Conservation (phyloP, 2,888 invertebrate genomes). For the Rugalucina vietnamica region DNA sequence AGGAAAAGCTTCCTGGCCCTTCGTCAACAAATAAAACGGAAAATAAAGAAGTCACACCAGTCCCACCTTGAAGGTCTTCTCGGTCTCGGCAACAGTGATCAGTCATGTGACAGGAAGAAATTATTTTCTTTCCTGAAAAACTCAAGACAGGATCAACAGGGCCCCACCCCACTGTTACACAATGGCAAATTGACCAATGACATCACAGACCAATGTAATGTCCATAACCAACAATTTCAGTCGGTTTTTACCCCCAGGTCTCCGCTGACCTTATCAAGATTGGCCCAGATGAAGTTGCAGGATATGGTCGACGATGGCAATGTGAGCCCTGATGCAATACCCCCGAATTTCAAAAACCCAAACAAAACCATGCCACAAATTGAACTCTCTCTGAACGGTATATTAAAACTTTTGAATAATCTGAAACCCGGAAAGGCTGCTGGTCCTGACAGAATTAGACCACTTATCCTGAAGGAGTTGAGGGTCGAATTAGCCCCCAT, state of each 20-base stretch:
- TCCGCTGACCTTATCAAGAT: not conserved
- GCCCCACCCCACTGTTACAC: not conserved
- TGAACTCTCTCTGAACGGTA: too few species aligned
- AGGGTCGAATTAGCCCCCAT: too few species aligned
- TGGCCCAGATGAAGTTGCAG: not conserved
- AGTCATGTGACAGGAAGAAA: not conserved
- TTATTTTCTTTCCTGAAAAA: not conserved
- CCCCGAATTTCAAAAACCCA: not conserved
- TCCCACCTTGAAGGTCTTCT: not conserved
- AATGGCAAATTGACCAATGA: not conserved
- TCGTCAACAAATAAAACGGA: not conserved
- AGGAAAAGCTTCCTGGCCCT: not conserved
- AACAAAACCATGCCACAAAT: too few species aligned
- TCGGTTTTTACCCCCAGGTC: not conserved
- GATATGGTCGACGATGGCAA: not conserved
- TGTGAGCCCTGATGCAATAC: not conserved
- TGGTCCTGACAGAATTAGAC: too few species aligned
- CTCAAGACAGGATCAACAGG: not conserved
- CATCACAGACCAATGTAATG: not conserved
- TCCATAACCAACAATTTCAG: not conserved
- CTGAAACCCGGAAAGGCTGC: too few species aligned
- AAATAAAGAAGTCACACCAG: not conserved
- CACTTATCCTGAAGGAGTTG: too few species aligned
- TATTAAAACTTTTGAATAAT: too few species aligned
- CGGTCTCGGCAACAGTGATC: not conserved